These are phyloP conservation scores for Rousettus madagascariensis DNA, from an alignment of 2,797 vertebrate species.

Conservation along the genomic window DNA sequence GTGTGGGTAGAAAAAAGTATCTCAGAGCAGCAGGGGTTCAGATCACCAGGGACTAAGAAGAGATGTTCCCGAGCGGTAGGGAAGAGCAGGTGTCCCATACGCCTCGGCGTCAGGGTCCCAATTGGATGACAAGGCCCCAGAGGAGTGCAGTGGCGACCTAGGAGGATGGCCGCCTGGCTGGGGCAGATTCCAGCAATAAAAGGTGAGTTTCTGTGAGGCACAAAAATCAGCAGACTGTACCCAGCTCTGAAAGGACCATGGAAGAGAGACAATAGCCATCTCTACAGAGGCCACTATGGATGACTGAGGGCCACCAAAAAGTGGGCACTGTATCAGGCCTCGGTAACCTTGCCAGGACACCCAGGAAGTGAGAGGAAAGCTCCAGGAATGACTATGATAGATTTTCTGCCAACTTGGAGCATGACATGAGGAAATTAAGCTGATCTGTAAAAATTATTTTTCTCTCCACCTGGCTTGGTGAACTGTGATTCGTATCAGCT, in stretches of 20 bases:
- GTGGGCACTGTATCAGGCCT: not conserved
- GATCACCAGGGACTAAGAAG: not conserved
- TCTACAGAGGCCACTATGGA: not conserved
- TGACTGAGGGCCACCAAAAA: not conserved
- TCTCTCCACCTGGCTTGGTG: not conserved
- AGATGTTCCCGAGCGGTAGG: not conserved
- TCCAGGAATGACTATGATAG: not conserved
- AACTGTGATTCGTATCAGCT: not conserved
- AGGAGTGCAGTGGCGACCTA: not conserved
- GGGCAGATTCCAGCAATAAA: not conserved
- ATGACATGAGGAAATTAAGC: not conserved
- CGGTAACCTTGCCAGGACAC: not conserved
- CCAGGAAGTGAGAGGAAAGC: not conserved
- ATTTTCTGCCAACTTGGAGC: not conserved
- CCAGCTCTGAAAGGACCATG: not conserved
- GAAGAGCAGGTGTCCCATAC: not conserved
- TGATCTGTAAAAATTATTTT: slow-evolving; percentile 29
- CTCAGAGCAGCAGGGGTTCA: slow-evolving; percentile 1
- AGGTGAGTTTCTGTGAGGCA: not conserved
- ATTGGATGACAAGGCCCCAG: not conserved
- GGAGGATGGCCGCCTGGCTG: not conserved
- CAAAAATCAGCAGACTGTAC: not conserved
- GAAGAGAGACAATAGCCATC: not conserved
- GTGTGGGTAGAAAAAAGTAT: not conserved
- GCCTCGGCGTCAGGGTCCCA: not conserved